phyloP scores from a whole-genome alignment of 2,797 vertebrate species.

The Chelmon rostratus region DNA sequence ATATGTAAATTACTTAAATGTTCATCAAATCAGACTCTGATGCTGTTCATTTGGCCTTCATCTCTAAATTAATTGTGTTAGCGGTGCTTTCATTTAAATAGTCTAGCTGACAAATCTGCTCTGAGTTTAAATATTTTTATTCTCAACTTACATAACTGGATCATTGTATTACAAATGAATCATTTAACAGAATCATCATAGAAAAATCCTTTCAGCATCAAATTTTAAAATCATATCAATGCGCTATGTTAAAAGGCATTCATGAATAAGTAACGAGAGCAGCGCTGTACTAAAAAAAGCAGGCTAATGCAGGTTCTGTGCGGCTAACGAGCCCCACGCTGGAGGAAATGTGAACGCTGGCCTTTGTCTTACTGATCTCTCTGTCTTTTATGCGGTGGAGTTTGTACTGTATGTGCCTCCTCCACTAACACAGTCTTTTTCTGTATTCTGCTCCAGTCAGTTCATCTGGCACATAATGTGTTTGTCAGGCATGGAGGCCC shows the following conservation, averaged over 20 bases:
- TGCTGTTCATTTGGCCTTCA: no score
- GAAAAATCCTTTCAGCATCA: constrained; percentile 3
- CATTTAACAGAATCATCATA: background rate
- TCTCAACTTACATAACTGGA: background rate
- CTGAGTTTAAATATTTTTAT: background rate
- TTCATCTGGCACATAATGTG: constrained; percentile 80
- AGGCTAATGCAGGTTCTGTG: background rate
- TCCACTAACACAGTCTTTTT: constrained; percentile 55
- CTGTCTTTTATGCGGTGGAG: constrained; percentile 35
- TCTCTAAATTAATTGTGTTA: background rate
- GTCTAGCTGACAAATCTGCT: background rate
- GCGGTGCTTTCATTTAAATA: background rate
- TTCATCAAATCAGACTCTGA: background rate
- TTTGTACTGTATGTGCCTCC: constrained; percentile 50
- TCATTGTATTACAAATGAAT: background rate
- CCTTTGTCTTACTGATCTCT: constrained; percentile 45
- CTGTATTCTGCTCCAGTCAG: constrained; percentile 75
- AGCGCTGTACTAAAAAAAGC: background rate
- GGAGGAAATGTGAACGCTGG: constrained; percentile 32
- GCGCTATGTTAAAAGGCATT: background rate
- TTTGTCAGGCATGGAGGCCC: constrained; percentile 81
- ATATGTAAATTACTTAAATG: no score
- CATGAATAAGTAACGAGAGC: constrained; percentile 22
- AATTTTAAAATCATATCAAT: background rate
- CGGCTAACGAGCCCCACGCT: constrained; percentile 38